A percentile compares a stretch with the other conserved stretches of the same genome.
phyloP scores from a whole-genome alignment of 2,797 vertebrate genomes.

The Hippocampus kuda region DNA sequence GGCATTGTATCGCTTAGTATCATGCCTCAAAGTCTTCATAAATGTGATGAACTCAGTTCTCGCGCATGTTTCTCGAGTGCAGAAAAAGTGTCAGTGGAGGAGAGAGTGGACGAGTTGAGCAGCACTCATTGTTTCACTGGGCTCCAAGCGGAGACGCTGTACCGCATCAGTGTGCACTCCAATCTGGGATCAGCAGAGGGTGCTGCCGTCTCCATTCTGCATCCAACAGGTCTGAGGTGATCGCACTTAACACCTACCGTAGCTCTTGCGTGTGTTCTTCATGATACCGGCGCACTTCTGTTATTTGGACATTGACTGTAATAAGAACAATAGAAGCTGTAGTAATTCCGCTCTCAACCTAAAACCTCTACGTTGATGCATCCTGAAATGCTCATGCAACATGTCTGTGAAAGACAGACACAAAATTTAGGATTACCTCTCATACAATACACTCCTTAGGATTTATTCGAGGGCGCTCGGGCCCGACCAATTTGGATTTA shows the following conservation, averaged over 20 bases:
- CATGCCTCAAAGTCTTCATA: not conserved
- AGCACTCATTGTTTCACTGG: slow-evolving; percentile 68
- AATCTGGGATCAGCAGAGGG: slow-evolving; percentile 65
- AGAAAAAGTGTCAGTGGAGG: slow-evolving; percentile 63
- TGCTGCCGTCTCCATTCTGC: slow-evolving; percentile 70
- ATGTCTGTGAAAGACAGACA: too few relatives aligned
- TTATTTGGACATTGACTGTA: not conserved
- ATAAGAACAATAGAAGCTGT: not conserved
- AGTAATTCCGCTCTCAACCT: not conserved
- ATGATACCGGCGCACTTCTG: not conserved
- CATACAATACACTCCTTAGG: too few relatives aligned
- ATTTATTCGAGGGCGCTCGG: too few relatives aligned
- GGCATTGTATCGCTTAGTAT: not conserved
- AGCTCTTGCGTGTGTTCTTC: not conserved
- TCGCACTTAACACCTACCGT: not conserved
- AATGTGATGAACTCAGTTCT: not conserved
- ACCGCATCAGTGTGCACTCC: slow-evolving; percentile 69
- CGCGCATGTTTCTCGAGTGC: slow-evolving; percentile 4
- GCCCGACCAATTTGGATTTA: too few relatives aligned
- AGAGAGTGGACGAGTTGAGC: slow-evolving; percentile 51
- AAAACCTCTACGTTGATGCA: too few relatives aligned
- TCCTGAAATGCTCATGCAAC: too few relatives aligned
- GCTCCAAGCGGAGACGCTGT: slow-evolving; percentile 64
- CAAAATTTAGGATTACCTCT: too few relatives aligned
- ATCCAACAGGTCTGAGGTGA: slow-evolving; percentile 64